A percentile compares a stretch with the other conserved stretches of the same genome.
phyloP scores from a whole-genome alignment of 2,888 invertebrate genomes.

The Chrysotoxum bicinctum region DNA sequence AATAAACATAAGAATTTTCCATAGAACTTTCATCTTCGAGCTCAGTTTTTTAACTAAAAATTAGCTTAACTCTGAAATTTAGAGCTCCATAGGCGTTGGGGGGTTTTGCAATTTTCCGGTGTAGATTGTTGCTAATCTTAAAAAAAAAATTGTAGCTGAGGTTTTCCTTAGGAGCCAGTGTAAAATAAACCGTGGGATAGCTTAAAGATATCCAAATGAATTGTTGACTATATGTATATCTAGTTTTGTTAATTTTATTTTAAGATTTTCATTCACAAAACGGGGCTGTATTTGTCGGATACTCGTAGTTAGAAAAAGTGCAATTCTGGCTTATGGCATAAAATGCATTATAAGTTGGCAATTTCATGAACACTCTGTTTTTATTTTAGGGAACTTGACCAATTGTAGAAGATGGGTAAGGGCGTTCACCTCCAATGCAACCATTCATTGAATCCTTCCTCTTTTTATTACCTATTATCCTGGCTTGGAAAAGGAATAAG shows the following conservation, averaged over 20 bases:
- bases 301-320: too few relatives aligned
- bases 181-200: background rate
- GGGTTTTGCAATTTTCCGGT: slow-evolving; percentile 40
- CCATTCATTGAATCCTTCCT: too few relatives aligned
- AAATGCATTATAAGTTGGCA: too few relatives aligned
- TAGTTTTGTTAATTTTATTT: too few relatives aligned
- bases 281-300: background rate
- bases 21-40: slow-evolving; percentile 53
- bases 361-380: too few relatives aligned
- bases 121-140: slow-evolving; percentile 49
- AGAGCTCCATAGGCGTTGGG: background rate
- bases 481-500: too few relatives aligned
- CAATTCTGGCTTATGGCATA: too few relatives aligned
- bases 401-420: too few relatives aligned
- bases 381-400: too few relatives aligned
- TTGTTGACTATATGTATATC: background rate
- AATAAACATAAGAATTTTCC: background rate
- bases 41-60: slow-evolving; percentile 17
- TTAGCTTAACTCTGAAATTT: background rate
- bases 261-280: background rate
- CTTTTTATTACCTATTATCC: too few relatives aligned
- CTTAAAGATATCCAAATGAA: background rate
- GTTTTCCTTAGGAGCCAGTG: background rate
- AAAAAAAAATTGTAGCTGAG: background rate
- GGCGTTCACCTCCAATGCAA: too few relatives aligned